Base-by-base conservation (phyloP, 1,140 invertebrate species). In the Leguminivora glycinivorella region DNA sequence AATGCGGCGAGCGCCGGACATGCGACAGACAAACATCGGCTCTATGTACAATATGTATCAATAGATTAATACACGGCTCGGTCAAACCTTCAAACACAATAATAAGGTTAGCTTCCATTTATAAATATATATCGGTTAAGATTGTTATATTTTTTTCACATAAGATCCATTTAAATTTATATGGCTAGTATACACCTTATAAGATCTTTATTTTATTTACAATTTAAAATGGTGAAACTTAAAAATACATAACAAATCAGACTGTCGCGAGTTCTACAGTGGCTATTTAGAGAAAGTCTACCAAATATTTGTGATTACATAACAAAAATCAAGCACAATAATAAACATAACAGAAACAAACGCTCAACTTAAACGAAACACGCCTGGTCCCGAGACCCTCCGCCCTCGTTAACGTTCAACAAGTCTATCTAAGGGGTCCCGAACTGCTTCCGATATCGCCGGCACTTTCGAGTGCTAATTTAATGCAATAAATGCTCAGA, bases 221-320 rank as follows among this genome's bases (percentile, higher is more conserved):
- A 89, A 40, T 83, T 80, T 81, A 82, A 82, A 84, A 83, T 80
- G 81, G 81, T 88, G 84, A 84, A 88, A 87, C 86, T 88, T 89
- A 89, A 84, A 89, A 89, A 85, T 89, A 88, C 78, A 88, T 91
- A 91, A 91, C 89, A 91, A 90, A 82, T 83, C 83, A 88, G 80
- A 86, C 72, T 80, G 22, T 29, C 10, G 25, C 17, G 47, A 56
- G 26, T 70, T 58, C 29, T 58, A 77, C 77, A 81, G 78, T 81
- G 82, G 80, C 80, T 87, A 84, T 77, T 84, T 83, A 88, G 79
- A 84, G 80, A 82, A 71, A 79, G 82, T 79, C 75, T 84, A 84
- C 73, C 79, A 82, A 77, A 80, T 81, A 82, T 83, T 82, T 84
- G 80, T 83, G 82, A 84, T 88, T 85, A 83, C 60, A 82, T 88